These are phyloP conservation scores for Girardinichthys multiradiatus DNA, from an alignment of 2,113 vertebrate species.

Conservation along the genomic window DNA sequence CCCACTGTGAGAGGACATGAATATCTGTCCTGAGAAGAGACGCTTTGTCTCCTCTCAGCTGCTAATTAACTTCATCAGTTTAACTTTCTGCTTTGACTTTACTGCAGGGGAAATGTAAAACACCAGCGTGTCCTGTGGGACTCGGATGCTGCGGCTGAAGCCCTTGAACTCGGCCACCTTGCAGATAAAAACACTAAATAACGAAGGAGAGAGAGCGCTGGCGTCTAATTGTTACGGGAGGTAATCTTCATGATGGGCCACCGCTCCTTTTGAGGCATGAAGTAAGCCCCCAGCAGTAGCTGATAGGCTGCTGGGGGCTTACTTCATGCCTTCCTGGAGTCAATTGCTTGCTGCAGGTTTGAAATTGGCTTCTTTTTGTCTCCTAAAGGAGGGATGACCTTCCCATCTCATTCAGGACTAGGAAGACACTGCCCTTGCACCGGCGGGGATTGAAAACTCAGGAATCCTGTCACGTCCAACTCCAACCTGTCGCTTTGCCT, in stretches of 20 bases:
- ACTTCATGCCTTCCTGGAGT: slow-evolving; percentile 34
- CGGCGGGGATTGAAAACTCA: slow-evolving; percentile 40
- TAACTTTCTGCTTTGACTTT: not conserved
- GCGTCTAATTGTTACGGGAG: slow-evolving; percentile 33
- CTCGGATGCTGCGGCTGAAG: not conserved
- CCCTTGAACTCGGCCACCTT: slow-evolving; percentile 31
- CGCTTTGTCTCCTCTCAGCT: not conserved
- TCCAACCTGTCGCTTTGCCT: slow-evolving; percentile 22
- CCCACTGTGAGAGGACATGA: no score
- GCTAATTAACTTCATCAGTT: slow-evolving; percentile 4
- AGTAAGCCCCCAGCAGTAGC: slow-evolving; percentile 20
- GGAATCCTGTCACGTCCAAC: slow-evolving; percentile 54
- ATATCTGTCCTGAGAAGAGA: not conserved
- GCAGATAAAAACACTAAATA: slow-evolving; percentile 25
- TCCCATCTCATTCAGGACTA: slow-evolving; percentile 48
- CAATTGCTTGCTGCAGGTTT: slow-evolving; percentile 30
- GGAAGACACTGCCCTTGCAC: slow-evolving; percentile 30
- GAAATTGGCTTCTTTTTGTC: slow-evolving; percentile 38
- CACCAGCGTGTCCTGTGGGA: not conserved
- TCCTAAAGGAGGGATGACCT: slow-evolving; percentile 58
- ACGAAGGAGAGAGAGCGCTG: slow-evolving; percentile 18
- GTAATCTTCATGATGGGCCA: slow-evolving; percentile 49
- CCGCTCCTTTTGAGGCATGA: slow-evolving; percentile 27
- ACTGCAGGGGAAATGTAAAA: not conserved
- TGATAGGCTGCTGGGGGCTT: slow-evolving; percentile 43